Base-by-base conservation (phyloP, 1,140 invertebrate species). In the Dinoponera quadriceps region DNA sequence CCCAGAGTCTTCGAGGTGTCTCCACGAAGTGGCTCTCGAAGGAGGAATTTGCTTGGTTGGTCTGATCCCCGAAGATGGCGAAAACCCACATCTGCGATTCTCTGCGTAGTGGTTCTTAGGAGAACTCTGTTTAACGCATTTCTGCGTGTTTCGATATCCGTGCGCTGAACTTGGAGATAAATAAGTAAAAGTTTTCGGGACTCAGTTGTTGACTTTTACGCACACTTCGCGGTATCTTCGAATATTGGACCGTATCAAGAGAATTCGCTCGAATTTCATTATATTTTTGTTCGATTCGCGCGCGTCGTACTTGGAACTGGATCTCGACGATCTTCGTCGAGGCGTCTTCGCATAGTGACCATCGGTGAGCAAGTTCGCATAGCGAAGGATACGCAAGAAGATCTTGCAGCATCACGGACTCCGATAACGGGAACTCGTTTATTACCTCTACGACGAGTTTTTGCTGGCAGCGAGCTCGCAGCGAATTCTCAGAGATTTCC, bases 391-490 rank as follows among this genome's bases (percentile, higher is more conserved):
- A 72, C 9, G 69, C 33, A 20, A 73, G 16, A 25, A 44, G 22
- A 48, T 78, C 49, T 44, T 27, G 63, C 33, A 14, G 38, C 38
- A 29, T 62, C 72, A 4, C 55, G 22, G 44, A 54, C 27, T 54
- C 29, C 20, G 49, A 68, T 78, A 68, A 78, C 62, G 74, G 63
- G 11, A 78, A 48, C 22, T 33, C 22, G 18, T 66, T 62, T 73
- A 59, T 11, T 51, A 25, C 44, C 44, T 51, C 44, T 22, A 20
- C 20, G 25, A 2, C 27, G 48, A 25, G n/a, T 51, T 65, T 75
- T 48, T 49, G 18, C 11, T 3, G 33, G 20, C 48, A 27, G 14
- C 22, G 5, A 54, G 49, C 29, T 9, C 33, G 20, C 48, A 29
- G 11, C 18, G 2, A 54, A 29, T 29, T 44, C 18, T 11, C 18